Evolutionary conservation across 2,113 vertebrate species (phyloP).

Genomic region (human): GRCh38 chr3:31552001-31552500

Average conservation of each 20-base stretch:
- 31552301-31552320: not conserved
- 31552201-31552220: not conserved
- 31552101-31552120: not conserved
- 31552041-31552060: not conserved
- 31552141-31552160: not conserved
- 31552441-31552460: not conserved
- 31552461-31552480: not conserved
- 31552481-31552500: not conserved
- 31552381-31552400: not conserved
- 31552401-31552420: not conserved
- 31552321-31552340: not conserved
- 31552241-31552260: not conserved
- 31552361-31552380: not conserved
- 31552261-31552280: not conserved
- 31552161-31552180: not conserved
- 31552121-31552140: not conserved
- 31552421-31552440: not conserved
- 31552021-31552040: not conserved
- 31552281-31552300: not conserved
- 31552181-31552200: not conserved
- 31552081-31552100: not conserved
- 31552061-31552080: not conserved
- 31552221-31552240: not conserved
- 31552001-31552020: not conserved
- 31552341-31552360: not conserved